Evolutionary conservation across 2,888 invertebrate genomes (phyloP), one percentile per base, ranked within the genome.

Genomic region (Himalopsyche kuldschensis): DNA sequence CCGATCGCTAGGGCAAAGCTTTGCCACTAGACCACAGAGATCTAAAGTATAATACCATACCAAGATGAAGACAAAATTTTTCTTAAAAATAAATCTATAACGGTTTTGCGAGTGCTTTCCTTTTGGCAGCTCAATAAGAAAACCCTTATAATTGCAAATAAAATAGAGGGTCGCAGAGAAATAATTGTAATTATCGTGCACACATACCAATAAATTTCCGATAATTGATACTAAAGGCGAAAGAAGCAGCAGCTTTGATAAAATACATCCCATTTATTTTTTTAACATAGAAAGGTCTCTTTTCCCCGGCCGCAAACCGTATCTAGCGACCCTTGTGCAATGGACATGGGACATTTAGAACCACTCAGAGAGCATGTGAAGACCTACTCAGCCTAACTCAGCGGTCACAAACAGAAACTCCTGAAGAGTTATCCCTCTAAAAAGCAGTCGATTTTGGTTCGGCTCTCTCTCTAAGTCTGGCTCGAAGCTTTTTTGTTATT

Each of bases 301-400:
- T 24, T 55, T 24, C 20, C 20, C 55, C 6, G 20, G 55, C 55
- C 55, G 24, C 55, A 55, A 24, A 55, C 55, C 55, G 55, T n/a
- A 8, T 20, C 20, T 55, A 79, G 32, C 55, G 63, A 80, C 20
- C 80, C 35, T 41, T 80, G 80, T 35, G n/a, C 27, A 78, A 30
- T 75, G 78, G 82, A 82, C 75, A 82, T 63, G 78, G 75, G 32
- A 84, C 79, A 81, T 81, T 84, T 84, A 75, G 81, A 79, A 82
- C 84, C 82, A 84, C 84, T 84, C 84, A 84, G 75, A 24, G 48
- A 78, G 35, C 46, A 46, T 75, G 46, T 80, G 15, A 69, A 30
- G 75, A 80, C 31, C n/a, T 35, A 32, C 48, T 63, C 48, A 48
- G 48, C 75, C 75, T 80, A 27, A 80, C 75, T 20, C 47, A 80